Conservation (phyloP, 2,113 vertebrate species). For the Xenopus borealis region DNA sequence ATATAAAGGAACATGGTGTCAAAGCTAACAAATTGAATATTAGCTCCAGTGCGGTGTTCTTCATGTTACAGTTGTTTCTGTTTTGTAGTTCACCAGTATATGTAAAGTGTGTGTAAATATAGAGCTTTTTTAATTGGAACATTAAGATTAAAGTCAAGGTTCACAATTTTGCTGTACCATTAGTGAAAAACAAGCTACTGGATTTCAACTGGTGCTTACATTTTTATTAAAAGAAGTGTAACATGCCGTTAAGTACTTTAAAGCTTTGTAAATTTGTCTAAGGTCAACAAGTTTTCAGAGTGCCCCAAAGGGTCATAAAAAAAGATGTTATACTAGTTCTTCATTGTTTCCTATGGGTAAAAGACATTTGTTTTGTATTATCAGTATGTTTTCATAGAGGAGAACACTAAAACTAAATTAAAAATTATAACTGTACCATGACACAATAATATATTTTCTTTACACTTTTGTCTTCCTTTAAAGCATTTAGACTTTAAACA, state of each 20-base stretch:
- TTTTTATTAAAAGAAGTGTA: slow-evolving; percentile 31
- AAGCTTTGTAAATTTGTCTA: slow-evolving; percentile 33
- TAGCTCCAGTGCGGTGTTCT: too few relatives aligned
- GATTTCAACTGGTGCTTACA: slow-evolving; percentile 16
- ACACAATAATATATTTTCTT: slow-evolving; percentile 24
- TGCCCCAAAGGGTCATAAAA: slow-evolving; percentile 27
- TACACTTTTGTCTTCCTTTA: background rate
- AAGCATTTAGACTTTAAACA: slow-evolving; percentile 12
- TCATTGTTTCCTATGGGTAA: slow-evolving; percentile 35
- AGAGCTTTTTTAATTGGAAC: too few relatives aligned
- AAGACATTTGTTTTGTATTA: slow-evolving; percentile 46
- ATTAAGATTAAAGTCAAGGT: too few relatives aligned
- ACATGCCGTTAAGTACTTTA: slow-evolving; percentile 41
- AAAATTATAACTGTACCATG: slow-evolving; percentile 23
- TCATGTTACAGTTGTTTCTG: too few relatives aligned
- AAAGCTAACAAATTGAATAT: too few relatives aligned
- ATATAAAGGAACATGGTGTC: too few relatives aligned
- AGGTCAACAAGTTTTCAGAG: slow-evolving; percentile 35
- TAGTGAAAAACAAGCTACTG: slow-evolving; percentile 2
- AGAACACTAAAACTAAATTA: slow-evolving; percentile 3
- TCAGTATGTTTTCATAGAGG: slow-evolving; percentile 16
- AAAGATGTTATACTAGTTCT: slow-evolving; percentile 32
- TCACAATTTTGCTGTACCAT: too few relatives aligned
- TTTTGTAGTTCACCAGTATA: background rate
- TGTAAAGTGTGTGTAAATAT: background rate